Base-by-base conservation (phyloP, 2,888 invertebrate genomes). In the Chrysopilus asiliformis region DNA sequence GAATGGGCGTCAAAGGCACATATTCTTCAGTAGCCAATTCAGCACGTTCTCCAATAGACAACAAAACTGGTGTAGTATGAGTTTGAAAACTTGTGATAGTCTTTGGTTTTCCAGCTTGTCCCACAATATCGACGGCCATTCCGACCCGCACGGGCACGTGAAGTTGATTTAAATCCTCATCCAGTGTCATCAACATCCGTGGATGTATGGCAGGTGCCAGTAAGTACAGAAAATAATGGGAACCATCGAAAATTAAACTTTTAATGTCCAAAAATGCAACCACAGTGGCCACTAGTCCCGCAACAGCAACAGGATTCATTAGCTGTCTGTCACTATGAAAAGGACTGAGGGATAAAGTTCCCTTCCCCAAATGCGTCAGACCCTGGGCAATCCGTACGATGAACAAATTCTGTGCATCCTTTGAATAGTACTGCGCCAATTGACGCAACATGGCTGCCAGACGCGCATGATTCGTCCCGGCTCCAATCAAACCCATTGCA, bases 1-100 rank as follows among this genome's bases (percentile, higher is more conserved):
- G 80, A 42, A 91, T 80, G 1, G 91, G 87, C 2, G 91, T 89
- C 28, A 91, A 68, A 2, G 91, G 77, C 41, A 82, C 59, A 64
- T 87, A 95, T 65, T 95, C 94, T 61, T 95, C 94, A 0, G 90
- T 91, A 3, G 94, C 94, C 28, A 95, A 68, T 60, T 95, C 95
- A 0, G 94, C 94, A 47, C 94, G 69, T 65, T 95, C 95, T 6
- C 94, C 94, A 56, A 83, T 82, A 1, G 90, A 87, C 35, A 95
- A 66, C 34, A 95, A 67, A n/a, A 95, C 93, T 1, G 95, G 95
- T 2, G 94, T 95, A 3, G 91, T 93, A 63, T 95, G 93, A 1
- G 94, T 95, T 63, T 94, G 94, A 52, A 95, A 94, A 18, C 94
- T 94, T 3, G 94, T 94, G 47, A 95, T 95, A 1, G 93, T 93